Evolutionary conservation across 2,888 invertebrate species (phyloP).

Genomic region (Monochamus alternatus): DNA sequence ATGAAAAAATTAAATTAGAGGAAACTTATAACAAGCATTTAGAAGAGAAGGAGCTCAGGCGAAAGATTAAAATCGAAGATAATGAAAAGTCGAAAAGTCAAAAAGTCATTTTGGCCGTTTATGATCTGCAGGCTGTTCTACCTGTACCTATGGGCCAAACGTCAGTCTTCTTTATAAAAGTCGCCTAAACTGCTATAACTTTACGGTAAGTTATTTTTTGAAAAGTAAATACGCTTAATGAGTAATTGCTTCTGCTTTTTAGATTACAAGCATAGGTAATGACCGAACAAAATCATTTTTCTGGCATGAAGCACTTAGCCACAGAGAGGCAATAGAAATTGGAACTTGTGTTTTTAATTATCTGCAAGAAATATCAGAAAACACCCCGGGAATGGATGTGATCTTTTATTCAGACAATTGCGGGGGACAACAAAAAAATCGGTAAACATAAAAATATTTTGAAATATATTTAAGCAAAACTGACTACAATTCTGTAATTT

Average conservation of each 20-base stretch:
- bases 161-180: constrained; percentile 55
- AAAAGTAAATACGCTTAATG: background rate
- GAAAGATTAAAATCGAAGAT: background rate
- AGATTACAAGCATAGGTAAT: background rate
- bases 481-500: background rate
- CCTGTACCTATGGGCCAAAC: constrained; percentile 59
- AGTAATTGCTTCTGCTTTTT: background rate
- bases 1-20: constrained; percentile 51
- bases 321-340: background rate
- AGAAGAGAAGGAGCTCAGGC: constrained; percentile 11
- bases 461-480: background rate
- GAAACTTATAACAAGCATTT: constrained; percentile 5
- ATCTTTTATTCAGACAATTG: background rate
- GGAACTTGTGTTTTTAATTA: background rate
- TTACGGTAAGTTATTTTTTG: constrained; percentile 21
- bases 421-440: constrained; percentile 2
- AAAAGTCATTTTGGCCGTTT: constrained; percentile 52
- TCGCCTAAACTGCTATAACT: constrained; percentile 37
- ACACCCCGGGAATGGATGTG: background rate
- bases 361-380: background rate
- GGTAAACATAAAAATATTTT: background rate
- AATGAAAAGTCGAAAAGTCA: background rate
- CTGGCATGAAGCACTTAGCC: background rate
- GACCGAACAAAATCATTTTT: background rate
- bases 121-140: constrained; percentile 63